These are phyloP conservation scores for Glossophaga mutica DNA, from an alignment of 2,797 vertebrate genomes.

Conservation along the genomic window DNA sequence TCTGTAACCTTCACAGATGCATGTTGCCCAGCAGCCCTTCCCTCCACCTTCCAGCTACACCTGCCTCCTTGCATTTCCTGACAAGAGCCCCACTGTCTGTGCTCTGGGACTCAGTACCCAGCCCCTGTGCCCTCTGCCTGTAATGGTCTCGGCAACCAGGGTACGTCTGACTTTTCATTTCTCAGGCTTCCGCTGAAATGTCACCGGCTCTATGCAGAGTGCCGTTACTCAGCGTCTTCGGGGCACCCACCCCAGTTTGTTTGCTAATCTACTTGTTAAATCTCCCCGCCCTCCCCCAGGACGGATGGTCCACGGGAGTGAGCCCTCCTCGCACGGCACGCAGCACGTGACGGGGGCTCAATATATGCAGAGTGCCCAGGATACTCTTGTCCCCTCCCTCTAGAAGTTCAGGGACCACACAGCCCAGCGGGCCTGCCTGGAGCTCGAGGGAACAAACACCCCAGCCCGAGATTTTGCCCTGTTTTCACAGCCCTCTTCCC, in stretches of 20 bases:
- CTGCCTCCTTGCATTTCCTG: neutral
- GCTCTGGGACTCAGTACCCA: neutral
- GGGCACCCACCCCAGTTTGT: neutral
- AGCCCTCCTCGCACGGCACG: neutral
- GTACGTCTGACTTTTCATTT: neutral
- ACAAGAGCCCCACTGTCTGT: neutral
- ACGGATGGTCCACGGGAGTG: neutral
- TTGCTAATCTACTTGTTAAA: neutral
- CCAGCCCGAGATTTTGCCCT: neutral
- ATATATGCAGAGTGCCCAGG: neutral
- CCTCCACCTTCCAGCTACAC: neutral
- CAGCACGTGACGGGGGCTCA: neutral
- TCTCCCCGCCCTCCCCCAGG: neutral
- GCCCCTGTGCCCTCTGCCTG: neutral
- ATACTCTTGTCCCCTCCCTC: neutral
- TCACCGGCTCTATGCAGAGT: neutral
- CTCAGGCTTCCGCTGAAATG: neutral
- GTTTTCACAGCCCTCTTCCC: conserved; percentile 65
- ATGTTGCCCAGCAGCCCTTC: neutral
- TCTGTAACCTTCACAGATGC: neutral
- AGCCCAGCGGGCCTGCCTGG: conserved; percentile 29
- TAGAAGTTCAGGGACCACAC: neutral
- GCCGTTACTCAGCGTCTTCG: neutral
- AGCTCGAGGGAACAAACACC: conserved; percentile 28
- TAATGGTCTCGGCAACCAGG: neutral